A percentile compares a stretch with the other conserved stretches of the same genome.
Evolutionary conservation across 53 echinoderm and acorn worm genomes (phyloP).

Genomic region (Astropecten irregularis): DNA sequence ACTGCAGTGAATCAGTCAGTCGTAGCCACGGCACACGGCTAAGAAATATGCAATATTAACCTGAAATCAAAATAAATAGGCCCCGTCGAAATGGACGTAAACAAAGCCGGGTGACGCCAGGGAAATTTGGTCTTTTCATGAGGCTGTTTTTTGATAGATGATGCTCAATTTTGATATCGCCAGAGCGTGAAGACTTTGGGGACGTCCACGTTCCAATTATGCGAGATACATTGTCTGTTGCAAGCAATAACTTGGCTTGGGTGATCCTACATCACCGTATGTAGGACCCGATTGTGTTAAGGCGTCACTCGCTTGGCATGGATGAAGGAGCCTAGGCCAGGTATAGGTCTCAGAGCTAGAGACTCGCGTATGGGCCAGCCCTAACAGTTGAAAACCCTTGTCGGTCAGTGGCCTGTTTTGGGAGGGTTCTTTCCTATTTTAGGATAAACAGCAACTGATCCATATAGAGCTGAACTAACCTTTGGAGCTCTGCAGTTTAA

Average conservation of each 20-base stretch:
- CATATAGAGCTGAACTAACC: too few species aligned
- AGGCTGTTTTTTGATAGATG: slow-evolving; percentile 10
- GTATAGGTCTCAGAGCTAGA: too few species aligned
- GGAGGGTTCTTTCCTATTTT: too few species aligned
- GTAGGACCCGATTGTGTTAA: too few species aligned
- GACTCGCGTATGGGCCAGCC: too few species aligned
- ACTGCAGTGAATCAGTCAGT: neutral
- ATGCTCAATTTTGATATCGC: slow-evolving; percentile 36
- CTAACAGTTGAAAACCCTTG: too few species aligned
- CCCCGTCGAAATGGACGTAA: neutral
- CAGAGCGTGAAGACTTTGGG: neutral
- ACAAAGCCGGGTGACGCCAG: neutral
- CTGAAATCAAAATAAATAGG: slow-evolving; percentile 18
- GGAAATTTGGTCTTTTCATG: neutral
- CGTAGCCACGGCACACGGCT: neutral
- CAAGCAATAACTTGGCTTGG: slow-evolving; percentile 2
- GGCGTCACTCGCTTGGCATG: too few species aligned
- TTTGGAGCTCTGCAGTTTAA: too few species aligned
- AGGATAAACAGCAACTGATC: too few species aligned
- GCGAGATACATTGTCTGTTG: neutral
- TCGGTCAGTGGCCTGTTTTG: too few species aligned
- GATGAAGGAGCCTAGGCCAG: too few species aligned
- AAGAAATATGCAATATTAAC: slow-evolving; percentile 3
- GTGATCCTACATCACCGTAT: too few species aligned
- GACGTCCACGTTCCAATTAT: neutral